phyloP scores from a whole-genome alignment of 2,113 vertebrate genomes.

The Sterrhoptilus dennistouni region DNA sequence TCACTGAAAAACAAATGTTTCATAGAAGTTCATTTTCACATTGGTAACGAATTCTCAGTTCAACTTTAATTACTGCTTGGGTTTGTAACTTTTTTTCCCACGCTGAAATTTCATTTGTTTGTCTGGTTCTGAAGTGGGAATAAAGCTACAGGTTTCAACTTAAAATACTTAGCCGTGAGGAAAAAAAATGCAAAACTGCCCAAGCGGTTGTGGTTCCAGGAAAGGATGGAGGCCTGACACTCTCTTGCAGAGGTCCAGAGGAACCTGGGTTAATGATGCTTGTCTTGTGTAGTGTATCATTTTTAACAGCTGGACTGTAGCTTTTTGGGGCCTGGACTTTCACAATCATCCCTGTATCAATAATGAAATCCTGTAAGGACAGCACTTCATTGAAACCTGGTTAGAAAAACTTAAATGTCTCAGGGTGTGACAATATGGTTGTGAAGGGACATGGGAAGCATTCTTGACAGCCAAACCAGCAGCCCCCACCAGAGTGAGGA shows the following conservation, averaged over 20 bases:
- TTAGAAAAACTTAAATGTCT: fast-evolving
- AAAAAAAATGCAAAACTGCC: not conserved
- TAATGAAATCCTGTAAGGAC: not conserved
- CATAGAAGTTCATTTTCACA: not conserved
- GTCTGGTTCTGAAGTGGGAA: not conserved
- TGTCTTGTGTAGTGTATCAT: not conserved
- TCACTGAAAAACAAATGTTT: not conserved
- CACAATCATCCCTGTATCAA: not conserved
- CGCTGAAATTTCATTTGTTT: not conserved
- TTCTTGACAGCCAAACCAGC: not conserved
- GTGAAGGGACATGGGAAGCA: not conserved
- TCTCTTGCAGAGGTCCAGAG: not conserved
- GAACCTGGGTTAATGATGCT: not conserved
- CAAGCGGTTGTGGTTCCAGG: not conserved
- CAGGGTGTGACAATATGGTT: fast-evolving
- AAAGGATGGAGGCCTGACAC: not conserved
- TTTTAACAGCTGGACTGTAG: not conserved
- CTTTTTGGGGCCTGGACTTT: not conserved
- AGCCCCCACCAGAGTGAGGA: not conserved
- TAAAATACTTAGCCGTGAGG: not conserved
- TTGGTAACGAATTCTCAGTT: not conserved
- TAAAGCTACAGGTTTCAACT: not conserved
- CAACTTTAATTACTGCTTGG: not conserved
- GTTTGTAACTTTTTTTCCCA: not conserved
- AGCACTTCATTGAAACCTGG: too few species aligned